Evolutionary conservation across 2,797 vertebrate species (phyloP).

Genomic region (Pogoniulus pusillus): DNA sequence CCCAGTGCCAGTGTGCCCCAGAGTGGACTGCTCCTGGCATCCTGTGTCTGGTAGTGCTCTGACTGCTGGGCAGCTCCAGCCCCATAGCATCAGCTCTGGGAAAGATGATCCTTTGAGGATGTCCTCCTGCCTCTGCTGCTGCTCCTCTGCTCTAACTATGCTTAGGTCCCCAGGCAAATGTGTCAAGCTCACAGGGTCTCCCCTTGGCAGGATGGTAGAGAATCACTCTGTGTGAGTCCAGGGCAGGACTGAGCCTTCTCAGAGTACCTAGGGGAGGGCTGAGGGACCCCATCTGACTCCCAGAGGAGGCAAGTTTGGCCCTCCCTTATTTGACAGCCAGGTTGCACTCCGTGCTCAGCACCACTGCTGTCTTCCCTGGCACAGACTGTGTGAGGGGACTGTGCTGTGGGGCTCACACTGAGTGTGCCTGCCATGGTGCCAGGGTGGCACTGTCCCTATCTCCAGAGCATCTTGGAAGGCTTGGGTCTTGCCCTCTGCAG

Average conservation of each 20-base stretch:
- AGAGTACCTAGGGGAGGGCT: neutral
- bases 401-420: neutral
- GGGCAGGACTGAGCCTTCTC: neutral
- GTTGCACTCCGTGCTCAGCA: neutral
- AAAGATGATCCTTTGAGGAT: neutral
- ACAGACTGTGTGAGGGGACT: neutral
- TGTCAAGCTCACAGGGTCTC: neutral
- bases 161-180: neutral
- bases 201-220: neutral
- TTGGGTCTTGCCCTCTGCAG: accelerated
- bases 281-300: neutral
- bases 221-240: neutral
- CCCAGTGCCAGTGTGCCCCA: neutral
- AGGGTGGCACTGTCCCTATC: accelerated
- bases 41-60: neutral
- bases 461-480: neutral
- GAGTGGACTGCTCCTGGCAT: neutral
- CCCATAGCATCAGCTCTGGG: neutral
- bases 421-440: neutral
- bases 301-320: neutral
- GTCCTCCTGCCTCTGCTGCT: neutral
- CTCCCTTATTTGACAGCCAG: neutral
- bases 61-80: neutral
- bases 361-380: accelerated
- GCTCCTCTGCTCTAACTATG: neutral